Conservation (phyloP, 2,888 invertebrate genomes). For the Leptinotarsa juncta region DNA sequence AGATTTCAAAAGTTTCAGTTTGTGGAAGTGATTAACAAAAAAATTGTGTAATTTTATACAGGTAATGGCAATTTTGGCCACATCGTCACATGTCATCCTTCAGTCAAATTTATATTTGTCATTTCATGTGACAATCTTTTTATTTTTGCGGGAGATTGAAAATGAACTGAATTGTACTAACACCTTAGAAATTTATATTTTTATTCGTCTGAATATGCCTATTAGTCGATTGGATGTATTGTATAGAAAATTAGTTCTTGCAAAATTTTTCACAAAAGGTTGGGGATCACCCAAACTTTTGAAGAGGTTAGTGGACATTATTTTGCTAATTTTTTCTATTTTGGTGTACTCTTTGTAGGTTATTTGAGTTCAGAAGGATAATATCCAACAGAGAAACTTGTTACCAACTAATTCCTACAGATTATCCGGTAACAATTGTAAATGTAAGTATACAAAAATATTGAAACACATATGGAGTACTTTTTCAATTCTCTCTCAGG, state of each 20-base stretch:
- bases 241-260: constrained; percentile 87
- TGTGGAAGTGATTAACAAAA: no score
- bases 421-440: constrained; percentile 88
- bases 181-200: background rate
- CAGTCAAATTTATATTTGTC: no score
- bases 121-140: background rate
- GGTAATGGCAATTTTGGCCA: background rate
- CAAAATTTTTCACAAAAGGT: constrained; percentile 94
- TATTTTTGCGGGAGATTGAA: constrained; percentile 1
- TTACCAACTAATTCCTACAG: constrained; percentile 80
- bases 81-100: no score
- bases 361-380: constrained; percentile 91
- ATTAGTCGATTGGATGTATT: constrained; percentile 76
- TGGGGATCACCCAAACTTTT: constrained; percentile 96
- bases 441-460: constrained; percentile 71
- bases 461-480: background rate
- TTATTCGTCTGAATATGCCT: constrained; percentile 48
- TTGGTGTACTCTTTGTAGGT: constrained; percentile 70
- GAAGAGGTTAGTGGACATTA: constrained; percentile 70
- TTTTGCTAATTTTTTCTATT: background rate
- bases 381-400: constrained; percentile 87
- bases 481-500: constrained; percentile 65
- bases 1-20: no score
- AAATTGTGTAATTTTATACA: no score
- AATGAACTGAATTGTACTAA: background rate